phyloP scores from a whole-genome alignment of 2,888 invertebrate species.

The Drosophila borealis region DNA sequence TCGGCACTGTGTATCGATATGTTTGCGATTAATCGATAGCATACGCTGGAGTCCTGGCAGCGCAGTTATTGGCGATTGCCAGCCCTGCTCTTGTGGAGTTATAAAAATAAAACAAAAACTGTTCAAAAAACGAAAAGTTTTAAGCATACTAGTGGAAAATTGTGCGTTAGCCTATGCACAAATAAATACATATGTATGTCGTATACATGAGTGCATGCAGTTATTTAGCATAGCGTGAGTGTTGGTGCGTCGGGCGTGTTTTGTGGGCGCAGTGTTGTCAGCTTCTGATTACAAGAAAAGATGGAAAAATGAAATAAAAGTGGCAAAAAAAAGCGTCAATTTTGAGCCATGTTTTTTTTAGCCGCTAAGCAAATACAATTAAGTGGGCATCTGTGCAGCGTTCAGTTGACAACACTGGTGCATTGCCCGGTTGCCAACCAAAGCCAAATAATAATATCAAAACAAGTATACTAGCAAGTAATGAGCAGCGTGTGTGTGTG shows the following conservation, averaged over 20 bases:
- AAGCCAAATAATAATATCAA: slow-evolving; percentile 47
- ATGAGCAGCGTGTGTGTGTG: slow-evolving; percentile 11
- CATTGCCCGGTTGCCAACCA: slow-evolving; percentile 6
- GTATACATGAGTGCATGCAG: not conserved
- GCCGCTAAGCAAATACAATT: not conserved
- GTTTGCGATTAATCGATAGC: slow-evolving; percentile 12
- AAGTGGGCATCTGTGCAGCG: not conserved
- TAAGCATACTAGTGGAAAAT: slow-evolving; percentile 10
- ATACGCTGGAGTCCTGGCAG: slow-evolving; percentile 18
- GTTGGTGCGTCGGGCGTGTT: slow-evolving; percentile 19
- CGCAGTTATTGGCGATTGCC: slow-evolving; percentile 40
- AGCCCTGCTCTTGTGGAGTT: slow-evolving; percentile 50
- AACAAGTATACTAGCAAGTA: slow-evolving; percentile 34
- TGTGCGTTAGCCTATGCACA: not conserved
- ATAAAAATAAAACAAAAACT: slow-evolving; percentile 48
- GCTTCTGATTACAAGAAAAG: slow-evolving; percentile 18
- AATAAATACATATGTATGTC: not conserved
- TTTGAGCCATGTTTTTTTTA: not conserved
- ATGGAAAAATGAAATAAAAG: not conserved
- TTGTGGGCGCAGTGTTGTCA: slow-evolving; percentile 29
- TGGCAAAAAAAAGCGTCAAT: not conserved
- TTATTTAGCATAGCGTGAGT: slow-evolving; percentile 14
- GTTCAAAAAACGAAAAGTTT: slow-evolving; percentile 14
- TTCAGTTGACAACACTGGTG: slow-evolving; percentile 11
- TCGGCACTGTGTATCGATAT: slow-evolving; percentile 16